Evolutionary conservation across 2,113 vertebrate species (phyloP).

Genomic region (Calidris pygmaea): DNA sequence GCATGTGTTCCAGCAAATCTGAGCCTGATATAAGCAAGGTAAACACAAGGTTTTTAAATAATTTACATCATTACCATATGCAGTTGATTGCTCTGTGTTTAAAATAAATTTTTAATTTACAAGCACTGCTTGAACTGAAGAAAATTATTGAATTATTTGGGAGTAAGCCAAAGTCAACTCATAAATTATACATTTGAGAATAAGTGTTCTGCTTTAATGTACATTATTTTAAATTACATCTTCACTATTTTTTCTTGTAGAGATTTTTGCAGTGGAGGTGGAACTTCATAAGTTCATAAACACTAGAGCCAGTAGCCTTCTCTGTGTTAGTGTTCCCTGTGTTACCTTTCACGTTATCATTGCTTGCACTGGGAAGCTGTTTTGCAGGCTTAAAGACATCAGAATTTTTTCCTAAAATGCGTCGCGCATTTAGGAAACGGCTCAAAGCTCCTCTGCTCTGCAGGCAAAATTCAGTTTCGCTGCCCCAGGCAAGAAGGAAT

Average conservation of each 20-base stretch:
- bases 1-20: conserved; percentile 93
- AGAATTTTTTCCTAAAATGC: background rate
- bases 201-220: background rate
- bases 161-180: background rate
- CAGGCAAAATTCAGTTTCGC: background rate
- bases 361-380: background rate
- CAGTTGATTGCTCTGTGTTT: background rate
- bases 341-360: background rate
- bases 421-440: background rate
- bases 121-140: background rate
- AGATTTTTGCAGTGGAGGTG: background rate
- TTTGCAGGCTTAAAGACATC: background rate
- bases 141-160: background rate
- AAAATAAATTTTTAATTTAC: conserved; percentile 11
- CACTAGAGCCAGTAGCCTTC: background rate
- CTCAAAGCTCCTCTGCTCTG: background rate
- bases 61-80: background rate
- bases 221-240: background rate
- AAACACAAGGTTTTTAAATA: conserved; percentile 27
- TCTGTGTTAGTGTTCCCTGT: background rate
- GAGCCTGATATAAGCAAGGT: conserved; percentile 97
- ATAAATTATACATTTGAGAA: background rate
- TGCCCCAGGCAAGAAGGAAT: background rate
- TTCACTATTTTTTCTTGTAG: background rate
- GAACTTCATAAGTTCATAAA: background rate